Conservation (phyloP, 2,797 vertebrate genomes). For the Selene dorsalis region DNA sequence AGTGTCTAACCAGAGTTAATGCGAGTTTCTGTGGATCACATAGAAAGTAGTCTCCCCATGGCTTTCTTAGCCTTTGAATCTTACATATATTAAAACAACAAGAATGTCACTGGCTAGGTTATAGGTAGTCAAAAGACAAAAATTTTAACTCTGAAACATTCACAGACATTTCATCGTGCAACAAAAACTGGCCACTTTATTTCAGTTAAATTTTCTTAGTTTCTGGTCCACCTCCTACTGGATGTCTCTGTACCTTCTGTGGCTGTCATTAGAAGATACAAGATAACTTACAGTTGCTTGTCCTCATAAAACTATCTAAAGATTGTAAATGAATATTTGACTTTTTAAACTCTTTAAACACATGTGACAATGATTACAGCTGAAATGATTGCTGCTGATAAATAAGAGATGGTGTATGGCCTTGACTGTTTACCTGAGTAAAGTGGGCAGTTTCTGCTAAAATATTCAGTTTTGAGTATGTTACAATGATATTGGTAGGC, state of each 20-base stretch:
- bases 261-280: slow-evolving; percentile 37
- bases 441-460: slow-evolving; percentile 19
- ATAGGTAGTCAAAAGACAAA: slow-evolving; percentile 21
- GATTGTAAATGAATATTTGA: slow-evolving; percentile 29
- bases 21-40: slow-evolving; percentile 31
- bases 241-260: slow-evolving; percentile 32
- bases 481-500: slow-evolving; percentile 12
- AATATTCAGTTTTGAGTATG: slow-evolving; percentile 23
- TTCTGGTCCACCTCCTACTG: slow-evolving; percentile 13
- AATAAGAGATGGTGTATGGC: slow-evolving; percentile 41
- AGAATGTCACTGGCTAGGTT: slow-evolving; percentile 30
- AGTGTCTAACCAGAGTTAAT: slow-evolving; percentile 44
- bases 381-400: slow-evolving; percentile 48
- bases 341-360: slow-evolving; percentile 31
- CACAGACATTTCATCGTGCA: slow-evolving; percentile 24
- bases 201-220: slow-evolving; percentile 36
- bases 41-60: slow-evolving; percentile 25
- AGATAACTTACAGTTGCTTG: slow-evolving; percentile 20
- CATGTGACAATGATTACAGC: slow-evolving; percentile 31
- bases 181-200: slow-evolving; percentile 38
- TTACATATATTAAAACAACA: neutral
- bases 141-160: slow-evolving; percentile 33
- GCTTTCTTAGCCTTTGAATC: slow-evolving; percentile 52
- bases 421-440: slow-evolving; percentile 60
- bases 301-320: slow-evolving; percentile 50